A percentile compares a stretch with the other conserved stretches of the same genome.
phyloP scores from a whole-genome alignment of 1,140 invertebrate genomes.

The Nebria ingens region DNA sequence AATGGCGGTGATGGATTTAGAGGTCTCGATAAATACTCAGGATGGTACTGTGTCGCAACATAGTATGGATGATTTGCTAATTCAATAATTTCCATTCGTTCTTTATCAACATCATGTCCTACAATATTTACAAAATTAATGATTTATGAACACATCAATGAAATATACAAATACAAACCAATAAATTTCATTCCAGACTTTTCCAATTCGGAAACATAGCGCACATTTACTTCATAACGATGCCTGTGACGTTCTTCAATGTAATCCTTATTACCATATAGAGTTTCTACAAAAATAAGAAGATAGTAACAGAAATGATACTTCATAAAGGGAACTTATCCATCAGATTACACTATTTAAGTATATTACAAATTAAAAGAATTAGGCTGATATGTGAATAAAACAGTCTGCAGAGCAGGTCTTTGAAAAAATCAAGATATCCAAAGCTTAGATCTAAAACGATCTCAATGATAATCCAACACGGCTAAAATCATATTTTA shows the following conservation, averaged over 20 bases:
- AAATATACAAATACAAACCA: slow-evolving; percentile 45
- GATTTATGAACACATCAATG: slow-evolving; percentile 4
- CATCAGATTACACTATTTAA: too few species aligned
- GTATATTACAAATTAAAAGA: too few species aligned
- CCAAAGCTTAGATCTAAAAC: too few species aligned
- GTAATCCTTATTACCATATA: slow-evolving; percentile 72
- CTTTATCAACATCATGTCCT: slow-evolving; percentile 55
- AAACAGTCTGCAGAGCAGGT: too few species aligned
- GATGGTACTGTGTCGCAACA: slow-evolving; percentile 94
- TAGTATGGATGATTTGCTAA: slow-evolving; percentile 78
- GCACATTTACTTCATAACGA: slow-evolving; percentile 90
- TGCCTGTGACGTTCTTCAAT: slow-evolving; percentile 97
- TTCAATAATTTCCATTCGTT: slow-evolving; percentile 78
- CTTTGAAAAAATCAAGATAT: too few species aligned
- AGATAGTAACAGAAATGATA: too few species aligned
- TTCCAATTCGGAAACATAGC: slow-evolving; percentile 70
- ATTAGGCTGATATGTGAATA: too few species aligned
- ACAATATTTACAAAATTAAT: slow-evolving; percentile 12
- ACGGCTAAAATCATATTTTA: too few species aligned
- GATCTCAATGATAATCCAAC: too few species aligned
- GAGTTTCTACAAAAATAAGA: slow-evolving; percentile 50
- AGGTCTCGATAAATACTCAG: slow-evolving; percentile 92
- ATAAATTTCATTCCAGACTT: slow-evolving; percentile 83
- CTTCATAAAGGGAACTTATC: too few species aligned
- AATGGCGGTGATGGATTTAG: slow-evolving; percentile 92